Conservation (phyloP, 2,113 vertebrate species). For the Cyrtonyx montezumae region DNA sequence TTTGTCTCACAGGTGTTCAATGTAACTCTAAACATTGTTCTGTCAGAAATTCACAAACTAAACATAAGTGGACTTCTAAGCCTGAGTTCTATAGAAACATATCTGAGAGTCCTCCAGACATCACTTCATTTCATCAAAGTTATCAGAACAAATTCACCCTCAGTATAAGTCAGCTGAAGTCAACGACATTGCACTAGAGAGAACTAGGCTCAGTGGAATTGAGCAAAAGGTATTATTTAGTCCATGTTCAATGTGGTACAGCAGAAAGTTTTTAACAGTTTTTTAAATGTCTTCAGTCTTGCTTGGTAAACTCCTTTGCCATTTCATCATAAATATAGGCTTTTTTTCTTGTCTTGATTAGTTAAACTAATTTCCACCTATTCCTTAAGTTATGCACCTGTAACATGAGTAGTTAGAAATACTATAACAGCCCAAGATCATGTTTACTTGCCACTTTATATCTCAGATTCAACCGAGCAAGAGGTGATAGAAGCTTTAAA, state of each 20-base stretch:
- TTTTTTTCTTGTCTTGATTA: neutral
- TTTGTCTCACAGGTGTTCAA: fast-evolving
- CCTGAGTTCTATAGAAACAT: neutral
- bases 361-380: neutral
- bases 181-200: neutral
- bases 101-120: neutral
- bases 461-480: neutral
- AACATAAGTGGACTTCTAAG: neutral
- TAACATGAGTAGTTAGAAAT: neutral
- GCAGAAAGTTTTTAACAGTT: neutral
- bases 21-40: neutral
- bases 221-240: neutral
- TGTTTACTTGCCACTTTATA: neutral
- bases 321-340: neutral
- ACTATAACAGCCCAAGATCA: neutral
- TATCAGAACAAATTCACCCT: neutral
- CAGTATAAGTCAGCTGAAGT: neutral
- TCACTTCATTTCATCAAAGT: neutral
- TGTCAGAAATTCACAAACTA: neutral
- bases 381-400: neutral
- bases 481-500: neutral
- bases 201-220: neutral
- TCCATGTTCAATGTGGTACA: neutral
- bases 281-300: neutral
- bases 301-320: neutral